Conservation (phyloP, 35 echinoderm and acorn worm species). For the Heliocidaris erythrogramma region DNA sequence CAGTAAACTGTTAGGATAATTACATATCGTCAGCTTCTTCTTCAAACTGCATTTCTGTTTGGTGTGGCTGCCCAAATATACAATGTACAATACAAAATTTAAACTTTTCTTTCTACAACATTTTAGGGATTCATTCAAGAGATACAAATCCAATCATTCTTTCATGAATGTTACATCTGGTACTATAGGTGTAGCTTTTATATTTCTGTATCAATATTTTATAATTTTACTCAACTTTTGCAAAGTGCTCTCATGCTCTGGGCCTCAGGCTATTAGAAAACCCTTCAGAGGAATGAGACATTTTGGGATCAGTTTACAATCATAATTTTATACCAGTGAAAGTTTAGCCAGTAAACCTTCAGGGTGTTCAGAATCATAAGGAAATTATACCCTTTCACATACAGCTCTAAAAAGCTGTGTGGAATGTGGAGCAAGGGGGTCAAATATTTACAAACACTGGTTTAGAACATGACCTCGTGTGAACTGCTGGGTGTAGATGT, state of each 20-base stretch:
- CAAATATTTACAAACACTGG: conserved; percentile 5
- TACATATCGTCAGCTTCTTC: no score
- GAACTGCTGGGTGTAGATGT: background rate
- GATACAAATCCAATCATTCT: no score
- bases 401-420: background rate
- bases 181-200: no score
- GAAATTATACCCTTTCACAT: background rate
- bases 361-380: background rate
- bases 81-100: no score
- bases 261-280: background rate
- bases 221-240: background rate
- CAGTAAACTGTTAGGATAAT: no score
- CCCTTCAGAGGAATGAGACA: background rate
- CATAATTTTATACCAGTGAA: background rate
- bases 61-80: no score
- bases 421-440: background rate
- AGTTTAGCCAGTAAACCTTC: background rate
- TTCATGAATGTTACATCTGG: no score
- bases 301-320: background rate
- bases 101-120: no score
- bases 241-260: no score
- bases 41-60: no score
- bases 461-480: background rate
- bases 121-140: no score
- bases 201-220: background rate